phyloP scores from a whole-genome alignment of 2,888 invertebrate species.

The Hetaerina titia region DNA sequence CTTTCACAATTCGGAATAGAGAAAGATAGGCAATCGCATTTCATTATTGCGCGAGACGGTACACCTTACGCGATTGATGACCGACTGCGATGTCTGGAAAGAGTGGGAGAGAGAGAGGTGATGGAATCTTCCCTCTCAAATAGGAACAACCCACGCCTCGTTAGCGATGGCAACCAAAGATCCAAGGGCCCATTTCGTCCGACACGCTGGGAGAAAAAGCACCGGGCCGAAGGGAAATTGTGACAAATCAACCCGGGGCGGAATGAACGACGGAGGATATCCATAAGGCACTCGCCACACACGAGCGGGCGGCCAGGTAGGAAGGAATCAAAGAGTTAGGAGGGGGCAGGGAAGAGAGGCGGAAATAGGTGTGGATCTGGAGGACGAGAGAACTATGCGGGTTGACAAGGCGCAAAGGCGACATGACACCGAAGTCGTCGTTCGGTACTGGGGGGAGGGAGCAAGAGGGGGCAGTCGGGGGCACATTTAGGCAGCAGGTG shows the following conservation, averaged over 20 bases:
- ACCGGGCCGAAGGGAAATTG: slow-evolving; percentile 33
- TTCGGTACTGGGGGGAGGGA: not conserved
- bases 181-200: not conserved
- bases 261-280: slow-evolving; percentile 10
- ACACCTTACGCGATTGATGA: not conserved
- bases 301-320: not conserved
- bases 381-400: slow-evolving; percentile 11
- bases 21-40: not conserved
- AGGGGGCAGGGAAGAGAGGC: not conserved
- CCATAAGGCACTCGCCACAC: slow-evolving; percentile 30
- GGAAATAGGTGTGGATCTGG: slow-evolving; percentile 46
- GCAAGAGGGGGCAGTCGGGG: not conserved
- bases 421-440: slow-evolving; percentile 30
- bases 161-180: not conserved
- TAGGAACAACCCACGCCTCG: slow-evolving; percentile 28
- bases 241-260: not conserved
- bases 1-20: not conserved
- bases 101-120: not conserved
- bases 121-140: not conserved
- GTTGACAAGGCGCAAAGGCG: slow-evolving; percentile 49
- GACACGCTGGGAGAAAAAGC: not conserved
- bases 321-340: not conserved
- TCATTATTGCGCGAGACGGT: not conserved
- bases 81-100: not conserved
- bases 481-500: not conserved